A percentile compares a stretch with the other conserved stretches of the same genome.
Conservation (phyloP, 2,888 invertebrate species). For the Hemithea aestivaria region DNA sequence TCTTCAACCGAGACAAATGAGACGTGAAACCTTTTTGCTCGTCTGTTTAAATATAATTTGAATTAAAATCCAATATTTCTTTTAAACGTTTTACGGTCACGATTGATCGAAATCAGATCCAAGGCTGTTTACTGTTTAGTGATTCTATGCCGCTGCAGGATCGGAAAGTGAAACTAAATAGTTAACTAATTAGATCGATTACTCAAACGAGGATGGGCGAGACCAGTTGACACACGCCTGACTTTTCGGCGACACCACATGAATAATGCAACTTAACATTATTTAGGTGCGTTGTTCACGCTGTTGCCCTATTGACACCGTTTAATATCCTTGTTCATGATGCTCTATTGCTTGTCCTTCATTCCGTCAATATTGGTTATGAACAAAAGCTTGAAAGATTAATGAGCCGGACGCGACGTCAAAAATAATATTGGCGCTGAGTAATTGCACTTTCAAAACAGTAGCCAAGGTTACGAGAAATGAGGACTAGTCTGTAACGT, state of each 20-base stretch:
- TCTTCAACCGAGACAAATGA: conserved; percentile 48
- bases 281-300: conserved; percentile 53
- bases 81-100: conserved; percentile 16
- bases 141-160: conserved; percentile 42
- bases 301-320: conserved; percentile 61
- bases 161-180: conserved; percentile 63
- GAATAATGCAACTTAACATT: conserved; percentile 58
- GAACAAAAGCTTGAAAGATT: conserved; percentile 32
- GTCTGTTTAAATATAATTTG: conserved; percentile 24
- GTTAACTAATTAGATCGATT: conserved; percentile 60
- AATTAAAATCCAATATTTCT: conserved; percentile 17
- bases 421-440: conserved; percentile 35
- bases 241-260: conserved; percentile 56
- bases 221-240: conserved; percentile 51
- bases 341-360: conserved; percentile 25
- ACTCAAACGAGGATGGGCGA: conserved; percentile 50
- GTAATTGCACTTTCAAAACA: conserved; percentile 46
- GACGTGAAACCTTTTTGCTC: conserved; percentile 23
- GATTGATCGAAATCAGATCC: conserved; percentile 40
- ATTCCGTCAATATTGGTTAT: conserved; percentile 37
- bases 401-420: conserved; percentile 24
- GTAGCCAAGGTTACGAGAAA: conserved; percentile 60
- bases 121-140: conserved; percentile 54
- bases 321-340: conserved; percentile 50
- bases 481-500: conserved; percentile 53